Percentiles rank a stretch among this genome's conserved stretches.
Evolutionary conservation across 2,888 invertebrate species (phyloP).

Genomic region (Pyrrhia umbra): DNA sequence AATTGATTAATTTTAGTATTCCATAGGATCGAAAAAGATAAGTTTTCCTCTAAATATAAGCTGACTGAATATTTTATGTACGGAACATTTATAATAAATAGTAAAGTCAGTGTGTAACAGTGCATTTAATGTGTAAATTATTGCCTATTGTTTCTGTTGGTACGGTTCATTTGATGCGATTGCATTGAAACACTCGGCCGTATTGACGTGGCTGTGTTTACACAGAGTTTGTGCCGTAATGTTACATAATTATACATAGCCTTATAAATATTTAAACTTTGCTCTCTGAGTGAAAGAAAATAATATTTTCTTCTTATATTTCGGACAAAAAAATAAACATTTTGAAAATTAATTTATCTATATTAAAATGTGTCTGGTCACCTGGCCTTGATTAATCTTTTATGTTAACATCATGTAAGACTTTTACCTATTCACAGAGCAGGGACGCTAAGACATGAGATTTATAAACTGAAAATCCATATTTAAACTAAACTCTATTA

Average conservation of each 20-base stretch:
- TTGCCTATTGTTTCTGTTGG: conserved; percentile 76
- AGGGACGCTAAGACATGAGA: not conserved
- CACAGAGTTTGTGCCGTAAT: conserved; percentile 21
- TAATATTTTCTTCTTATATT: no score
- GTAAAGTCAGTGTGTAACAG: conserved; percentile 70
- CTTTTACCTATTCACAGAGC: not conserved
- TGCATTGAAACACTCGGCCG: conserved; percentile 60
- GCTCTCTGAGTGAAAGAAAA: no score
- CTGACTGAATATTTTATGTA: conserved; percentile 4
- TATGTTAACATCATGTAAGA: no score
- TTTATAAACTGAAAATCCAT: conserved; percentile 2
- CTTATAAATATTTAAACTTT: not conserved
- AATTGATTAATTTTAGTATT: no score
- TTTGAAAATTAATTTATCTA: no score
- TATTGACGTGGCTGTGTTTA: conserved; percentile 36
- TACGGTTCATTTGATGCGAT: conserved; percentile 73
- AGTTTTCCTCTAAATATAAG: not conserved
- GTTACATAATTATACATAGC: conserved; percentile 26
- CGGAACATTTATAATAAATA: conserved; percentile 45
- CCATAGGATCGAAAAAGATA: not conserved
- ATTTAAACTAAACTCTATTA: not conserved
- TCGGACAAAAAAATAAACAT: no score
- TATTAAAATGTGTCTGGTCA: no score
- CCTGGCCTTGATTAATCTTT: no score
- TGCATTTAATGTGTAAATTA: conserved; percentile 76